These are phyloP conservation scores for Copsychus sechellarum DNA, from an alignment of 2,113 vertebrate genomes.

Conservation along the genomic window DNA sequence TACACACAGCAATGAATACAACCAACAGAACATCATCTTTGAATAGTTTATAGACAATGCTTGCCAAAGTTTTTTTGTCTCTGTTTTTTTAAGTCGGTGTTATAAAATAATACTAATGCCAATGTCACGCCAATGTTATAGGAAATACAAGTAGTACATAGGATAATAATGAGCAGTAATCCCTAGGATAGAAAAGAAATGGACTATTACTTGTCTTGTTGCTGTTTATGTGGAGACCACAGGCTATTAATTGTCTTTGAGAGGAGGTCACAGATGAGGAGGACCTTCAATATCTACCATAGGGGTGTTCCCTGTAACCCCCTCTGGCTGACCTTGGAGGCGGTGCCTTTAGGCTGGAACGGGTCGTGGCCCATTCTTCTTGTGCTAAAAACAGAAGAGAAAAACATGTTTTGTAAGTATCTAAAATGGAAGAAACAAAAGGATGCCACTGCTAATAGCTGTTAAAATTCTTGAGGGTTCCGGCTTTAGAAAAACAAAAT, in stretches of 20 bases:
- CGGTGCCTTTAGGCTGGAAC: constrained; percentile 91
- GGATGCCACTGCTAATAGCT: neutral
- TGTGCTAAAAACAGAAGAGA: constrained; percentile 80
- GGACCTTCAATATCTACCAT: constrained; percentile 99
- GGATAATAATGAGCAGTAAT: constrained; percentile 75
- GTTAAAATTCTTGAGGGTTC: neutral
- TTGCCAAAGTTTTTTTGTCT: constrained; percentile 67
- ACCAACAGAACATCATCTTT: constrained; percentile 81
- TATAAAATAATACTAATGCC: constrained; percentile 80
- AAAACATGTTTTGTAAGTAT: constrained; percentile 31
- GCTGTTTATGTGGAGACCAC: constrained; percentile 82
- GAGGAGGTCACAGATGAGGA: constrained; percentile 83
- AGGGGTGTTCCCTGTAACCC: constrained; percentile 97
- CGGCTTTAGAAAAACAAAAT: neutral
- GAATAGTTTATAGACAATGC: constrained; percentile 76
- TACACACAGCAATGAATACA: constrained; percentile 82
- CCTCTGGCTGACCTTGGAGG: constrained; percentile 89
- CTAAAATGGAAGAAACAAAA: neutral
- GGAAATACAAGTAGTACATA: constrained; percentile 78
- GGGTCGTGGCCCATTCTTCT: constrained; percentile 89
- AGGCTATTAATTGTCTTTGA: constrained; percentile 83
- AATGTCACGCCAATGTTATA: constrained; percentile 75
- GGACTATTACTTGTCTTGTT: constrained; percentile 88
- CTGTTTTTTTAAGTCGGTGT: constrained; percentile 71
- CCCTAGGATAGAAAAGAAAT: constrained; percentile 81